phyloP scores from a whole-genome alignment of 2,113 vertebrate genomes.

The Neotragus moschatus region DNA sequence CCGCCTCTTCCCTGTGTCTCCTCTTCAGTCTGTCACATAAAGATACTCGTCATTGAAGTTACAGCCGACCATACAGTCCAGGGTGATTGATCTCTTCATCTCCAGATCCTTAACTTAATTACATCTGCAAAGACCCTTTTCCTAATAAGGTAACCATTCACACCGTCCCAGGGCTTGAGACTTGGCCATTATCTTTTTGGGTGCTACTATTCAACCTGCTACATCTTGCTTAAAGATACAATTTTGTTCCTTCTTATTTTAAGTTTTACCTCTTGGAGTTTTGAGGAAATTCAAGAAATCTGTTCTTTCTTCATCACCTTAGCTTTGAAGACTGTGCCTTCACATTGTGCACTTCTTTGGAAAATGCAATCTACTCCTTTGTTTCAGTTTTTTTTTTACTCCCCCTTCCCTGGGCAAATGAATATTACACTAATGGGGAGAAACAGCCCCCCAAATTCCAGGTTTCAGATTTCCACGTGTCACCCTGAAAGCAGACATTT shows the following conservation, averaged over 20 bases:
- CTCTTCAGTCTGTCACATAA: background rate
- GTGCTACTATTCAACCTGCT: background rate
- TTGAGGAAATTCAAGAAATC: background rate
- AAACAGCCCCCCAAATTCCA: background rate
- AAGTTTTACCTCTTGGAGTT: background rate
- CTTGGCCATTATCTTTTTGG: background rate
- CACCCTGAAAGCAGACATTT: background rate
- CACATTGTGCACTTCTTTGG: background rate
- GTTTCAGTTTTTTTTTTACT: background rate
- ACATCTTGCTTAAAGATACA: background rate
- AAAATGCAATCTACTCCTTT: background rate
- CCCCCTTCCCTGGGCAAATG: background rate
- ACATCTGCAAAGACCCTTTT: background rate
- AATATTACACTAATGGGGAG: background rate
- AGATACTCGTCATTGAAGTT: background rate
- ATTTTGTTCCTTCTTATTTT: background rate
- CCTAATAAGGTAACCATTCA: background rate
- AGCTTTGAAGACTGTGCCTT: background rate
- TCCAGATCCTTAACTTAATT: background rate
- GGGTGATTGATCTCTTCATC: background rate
- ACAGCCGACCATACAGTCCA: background rate
- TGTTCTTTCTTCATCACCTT: background rate
- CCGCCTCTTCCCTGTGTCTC: background rate
- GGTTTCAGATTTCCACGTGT: background rate
- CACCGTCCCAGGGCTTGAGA: background rate